Base-by-base conservation (phyloP, 2,888 invertebrate species). In the Eupithecia insigniata region DNA sequence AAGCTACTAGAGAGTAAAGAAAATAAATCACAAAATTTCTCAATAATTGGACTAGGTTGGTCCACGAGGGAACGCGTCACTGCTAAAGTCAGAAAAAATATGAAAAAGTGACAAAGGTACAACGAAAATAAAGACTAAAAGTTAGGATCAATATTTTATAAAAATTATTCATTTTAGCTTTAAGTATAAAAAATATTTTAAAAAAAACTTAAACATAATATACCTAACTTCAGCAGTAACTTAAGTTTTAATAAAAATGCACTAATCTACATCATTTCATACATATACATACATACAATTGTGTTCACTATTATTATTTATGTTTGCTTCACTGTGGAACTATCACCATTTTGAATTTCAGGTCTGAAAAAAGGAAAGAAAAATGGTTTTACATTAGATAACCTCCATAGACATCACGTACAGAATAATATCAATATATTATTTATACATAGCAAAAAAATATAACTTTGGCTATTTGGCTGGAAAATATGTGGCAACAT, bases 201-300 rank as follows among this genome's bases (percentile, higher is more conserved):
- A 71, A 67, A 36, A 62, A 64, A 73, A 30, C 60, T 55, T 60
- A 62, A 32, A 72, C 66, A 67, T 67, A 66, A 58, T 75, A 70
- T 74, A 75, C 81, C 82, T 81, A 84, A 84, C 83, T 84, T 83
- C 84, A 86, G 84, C 83, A 85, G 83, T 84, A 81, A 81, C 82
- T 81, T 81, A 79, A 81, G 82, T 81, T 82, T 80, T 80, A 84
- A 79, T 79, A 81, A 72, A 78, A 84, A 87, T 83, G 79, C 82
- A 73, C 85, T 87, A 88, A 76, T 81, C 84, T 87, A 88, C 85
- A 82, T 83, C 82, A 84, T 67, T 89, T 88, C 84, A 88, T 87
- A 77, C 67, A 79, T 75, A 87, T 88, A 88, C 86, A 87, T 88
- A 88, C 86, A 90, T 89, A 91, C 87, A 90, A 83, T 80, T 87